Percentiles rank a stretch among this genome's conserved stretches.
phyloP scores from a whole-genome alignment of 2,113 vertebrate genomes.

The Mohoua ochrocephala region DNA sequence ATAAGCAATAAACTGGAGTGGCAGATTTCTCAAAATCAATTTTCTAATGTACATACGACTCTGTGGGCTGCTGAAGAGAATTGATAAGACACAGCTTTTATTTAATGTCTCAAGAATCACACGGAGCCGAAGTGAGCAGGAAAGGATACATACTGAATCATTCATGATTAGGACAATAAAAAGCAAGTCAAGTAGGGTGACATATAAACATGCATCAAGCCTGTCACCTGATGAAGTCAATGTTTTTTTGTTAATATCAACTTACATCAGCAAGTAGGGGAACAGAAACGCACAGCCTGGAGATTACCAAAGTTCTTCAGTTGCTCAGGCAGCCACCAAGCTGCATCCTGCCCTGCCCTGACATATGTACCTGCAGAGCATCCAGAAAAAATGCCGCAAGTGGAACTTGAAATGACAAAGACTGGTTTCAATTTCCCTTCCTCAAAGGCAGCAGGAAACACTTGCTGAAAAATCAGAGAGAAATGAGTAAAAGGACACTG shows the following conservation, averaged over 20 bases:
- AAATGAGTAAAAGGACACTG: neutral
- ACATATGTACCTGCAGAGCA: neutral
- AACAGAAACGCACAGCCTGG: neutral
- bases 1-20: neutral
- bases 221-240: neutral
- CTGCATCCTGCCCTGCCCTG: neutral
- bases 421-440: neutral
- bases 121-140: neutral
- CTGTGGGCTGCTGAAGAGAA: constrained; percentile 14
- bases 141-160: neutral
- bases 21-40: constrained; percentile 32
- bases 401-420: neutral
- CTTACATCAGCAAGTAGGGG: neutral
- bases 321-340: neutral
- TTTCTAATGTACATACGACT: neutral
- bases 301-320: neutral
- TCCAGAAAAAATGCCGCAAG: neutral
- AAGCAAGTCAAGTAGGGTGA: constrained; percentile 19
- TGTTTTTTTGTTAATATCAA: neutral
- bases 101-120: constrained; percentile 22
- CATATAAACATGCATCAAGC: neutral
- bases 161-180: constrained; percentile 31
- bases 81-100: neutral
- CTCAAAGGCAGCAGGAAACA: neutral
- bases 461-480: neutral